Conservation (phyloP, 2,113 vertebrate species). For the Tragulus kanchil region DNA sequence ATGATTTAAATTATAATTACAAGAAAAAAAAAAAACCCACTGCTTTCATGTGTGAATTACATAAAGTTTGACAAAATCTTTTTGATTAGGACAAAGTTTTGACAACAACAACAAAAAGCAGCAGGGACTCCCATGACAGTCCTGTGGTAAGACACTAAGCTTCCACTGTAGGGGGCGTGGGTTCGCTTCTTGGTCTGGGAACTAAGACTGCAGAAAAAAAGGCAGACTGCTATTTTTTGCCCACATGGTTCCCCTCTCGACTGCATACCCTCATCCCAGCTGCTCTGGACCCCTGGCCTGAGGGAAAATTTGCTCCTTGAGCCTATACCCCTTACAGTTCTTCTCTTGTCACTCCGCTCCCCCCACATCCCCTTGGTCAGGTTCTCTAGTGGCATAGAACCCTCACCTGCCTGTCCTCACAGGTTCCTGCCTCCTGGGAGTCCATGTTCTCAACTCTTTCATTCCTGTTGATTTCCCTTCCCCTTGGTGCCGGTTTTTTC, state of each 20-base stretch:
- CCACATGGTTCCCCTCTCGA: neutral
- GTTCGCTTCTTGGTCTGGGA: neutral
- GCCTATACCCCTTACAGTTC: neutral
- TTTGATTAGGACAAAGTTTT: neutral
- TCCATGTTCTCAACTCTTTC: neutral
- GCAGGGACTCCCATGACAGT: neutral
- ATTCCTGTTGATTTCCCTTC: neutral
- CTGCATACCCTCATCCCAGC: neutral
- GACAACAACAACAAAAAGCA: neutral
- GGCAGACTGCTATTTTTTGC: neutral
- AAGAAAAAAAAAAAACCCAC: neutral
- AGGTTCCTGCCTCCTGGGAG: neutral
- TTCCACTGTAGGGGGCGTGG: neutral
- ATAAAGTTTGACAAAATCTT: neutral
- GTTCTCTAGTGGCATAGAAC: neutral
- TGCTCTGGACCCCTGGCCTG: too few species aligned
- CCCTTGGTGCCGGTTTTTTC: neutral
- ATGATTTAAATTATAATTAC: neutral
- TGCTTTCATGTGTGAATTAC: conserved; percentile 24
- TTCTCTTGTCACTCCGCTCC: neutral
- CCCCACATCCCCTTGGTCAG: neutral
- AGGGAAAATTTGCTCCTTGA: neutral
- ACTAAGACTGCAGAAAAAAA: neutral
- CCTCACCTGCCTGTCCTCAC: neutral
- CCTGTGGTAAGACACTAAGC: neutral